phyloP scores from a whole-genome alignment of 1,140 invertebrate species.

The Ooceraea biroi region DNA sequence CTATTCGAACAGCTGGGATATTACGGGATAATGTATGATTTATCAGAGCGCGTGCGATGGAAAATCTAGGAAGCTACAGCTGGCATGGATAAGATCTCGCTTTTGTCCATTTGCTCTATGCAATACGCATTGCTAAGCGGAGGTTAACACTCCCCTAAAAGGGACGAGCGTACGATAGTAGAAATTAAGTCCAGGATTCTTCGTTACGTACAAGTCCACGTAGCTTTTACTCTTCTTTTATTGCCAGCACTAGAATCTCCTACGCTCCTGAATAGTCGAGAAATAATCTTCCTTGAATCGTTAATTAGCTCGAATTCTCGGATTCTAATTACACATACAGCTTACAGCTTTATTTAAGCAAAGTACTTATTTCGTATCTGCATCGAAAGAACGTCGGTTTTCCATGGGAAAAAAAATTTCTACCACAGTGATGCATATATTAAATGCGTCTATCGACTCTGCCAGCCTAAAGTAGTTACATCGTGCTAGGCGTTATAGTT shows the following conservation, averaged over 20 bases:
- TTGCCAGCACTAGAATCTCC: conserved; percentile 46
- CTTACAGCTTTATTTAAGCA: conserved; percentile 72
- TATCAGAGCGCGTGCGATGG: conserved; percentile 21
- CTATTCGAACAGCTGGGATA: conserved; percentile 24
- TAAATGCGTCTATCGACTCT: conserved; percentile 39
- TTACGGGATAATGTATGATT: conserved; percentile 24
- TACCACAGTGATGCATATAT: neutral
- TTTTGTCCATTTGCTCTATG: conserved; percentile 55
- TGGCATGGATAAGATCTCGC: neutral
- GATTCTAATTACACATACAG: conserved; percentile 68
- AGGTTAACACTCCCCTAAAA: conserved; percentile 51
- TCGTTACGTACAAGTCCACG: conserved; percentile 61
- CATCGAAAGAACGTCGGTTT: neutral
- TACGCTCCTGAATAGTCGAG: conserved; percentile 58
- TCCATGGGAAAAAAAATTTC: neutral
- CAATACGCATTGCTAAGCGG: conserved; percentile 51
- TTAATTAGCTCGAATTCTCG: conserved; percentile 72
- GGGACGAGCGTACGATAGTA: conserved; percentile 33
- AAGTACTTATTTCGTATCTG: neutral
- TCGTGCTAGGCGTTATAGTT: neutral
- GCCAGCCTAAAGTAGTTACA: conserved; percentile 35
- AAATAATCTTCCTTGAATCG: conserved; percentile 67
- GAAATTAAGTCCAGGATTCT: conserved; percentile 71
- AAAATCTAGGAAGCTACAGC: conserved; percentile 27
- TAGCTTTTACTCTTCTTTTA: conserved; percentile 68